Evolutionary conservation across 1,140 invertebrate genomes (phyloP), one percentile per base, ranked within the genome.

Genomic region (Leptinotarsa defecta): DNA sequence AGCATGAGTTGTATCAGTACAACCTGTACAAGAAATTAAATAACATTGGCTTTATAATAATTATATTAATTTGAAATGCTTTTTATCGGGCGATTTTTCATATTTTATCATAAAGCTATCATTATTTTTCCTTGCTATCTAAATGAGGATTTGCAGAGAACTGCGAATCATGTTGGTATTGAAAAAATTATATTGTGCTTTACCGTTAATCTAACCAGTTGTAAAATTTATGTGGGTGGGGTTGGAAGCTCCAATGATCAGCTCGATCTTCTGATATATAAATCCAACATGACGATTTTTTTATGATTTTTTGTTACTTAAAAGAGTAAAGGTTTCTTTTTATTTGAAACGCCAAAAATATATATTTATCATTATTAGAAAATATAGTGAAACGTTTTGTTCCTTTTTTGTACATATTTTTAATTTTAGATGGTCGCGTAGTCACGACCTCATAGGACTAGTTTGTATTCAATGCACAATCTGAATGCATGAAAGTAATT

Each of bases 261-360:
- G 64, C 22, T 22, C 8, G 64, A 19, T 69, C 68, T 69, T 69
- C 43, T 69, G 63, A 24, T 69, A 27, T 69, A 69, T 27, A 43
- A 43, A 43, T 69, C 22, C 43, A 80, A 79, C 79, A 83, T 82
- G 80, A 83, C 79, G 79, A 79, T 82, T 84, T 83, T 81, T 83
- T 82, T 80, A 82, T 78, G 79, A 75, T 77, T 82, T 83, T 83
- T 83, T 83, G 82, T 83, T 83, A 84, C 82, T 83, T 83, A 83
- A 83, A 83, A 83, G 75, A 78, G 67, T 74, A 73, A 82, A 80
- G 74, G 75, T 84, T 84, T 79, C 79, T 78, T 83, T 83, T 82
- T 82, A 78, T 82, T 80, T 80, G 80, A 83, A 83, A 83, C 83
- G 81, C 83, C 83, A 84, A 84, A 84, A 84, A 83, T 78, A 84